phyloP scores from a whole-genome alignment of 2,113 vertebrate species.

The Formicarius rufipectus region DNA sequence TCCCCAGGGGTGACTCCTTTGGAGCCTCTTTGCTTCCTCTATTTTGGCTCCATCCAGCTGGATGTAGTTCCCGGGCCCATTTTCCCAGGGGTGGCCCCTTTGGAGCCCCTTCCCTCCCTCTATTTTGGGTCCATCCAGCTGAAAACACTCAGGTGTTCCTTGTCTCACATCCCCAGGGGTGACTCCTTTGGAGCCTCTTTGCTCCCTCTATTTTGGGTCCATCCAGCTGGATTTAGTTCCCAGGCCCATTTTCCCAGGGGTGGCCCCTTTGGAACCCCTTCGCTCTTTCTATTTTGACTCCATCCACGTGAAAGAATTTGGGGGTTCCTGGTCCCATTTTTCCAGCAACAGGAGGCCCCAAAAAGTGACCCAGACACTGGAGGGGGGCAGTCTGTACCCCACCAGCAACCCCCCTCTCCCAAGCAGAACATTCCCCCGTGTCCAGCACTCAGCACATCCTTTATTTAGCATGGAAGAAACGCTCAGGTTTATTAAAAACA shows the following conservation, averaged over 20 bases:
- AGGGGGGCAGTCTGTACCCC: not conserved
- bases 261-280: not conserved
- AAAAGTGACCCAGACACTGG: not conserved
- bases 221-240: not conserved
- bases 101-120: not conserved
- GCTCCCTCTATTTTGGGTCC: not conserved
- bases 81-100: not conserved
- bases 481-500: not conserved
- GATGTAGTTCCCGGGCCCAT: not conserved
- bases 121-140: not conserved
- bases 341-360: not conserved
- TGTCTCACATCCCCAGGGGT: not conserved
- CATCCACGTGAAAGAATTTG: not conserved
- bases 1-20: not conserved
- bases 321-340: not conserved
- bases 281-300: not conserved
- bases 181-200: not conserved
- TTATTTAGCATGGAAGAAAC: not conserved
- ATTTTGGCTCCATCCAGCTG: not conserved
- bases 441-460: fast-evolving
- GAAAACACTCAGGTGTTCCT: not conserved
- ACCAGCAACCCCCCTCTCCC: fast-evolving
- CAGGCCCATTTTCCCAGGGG: not conserved
- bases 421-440: not conserved
- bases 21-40: not conserved